Evolutionary conservation across 2,113 vertebrate species (phyloP).

Genomic region (Myiopsitta monachus): DNA sequence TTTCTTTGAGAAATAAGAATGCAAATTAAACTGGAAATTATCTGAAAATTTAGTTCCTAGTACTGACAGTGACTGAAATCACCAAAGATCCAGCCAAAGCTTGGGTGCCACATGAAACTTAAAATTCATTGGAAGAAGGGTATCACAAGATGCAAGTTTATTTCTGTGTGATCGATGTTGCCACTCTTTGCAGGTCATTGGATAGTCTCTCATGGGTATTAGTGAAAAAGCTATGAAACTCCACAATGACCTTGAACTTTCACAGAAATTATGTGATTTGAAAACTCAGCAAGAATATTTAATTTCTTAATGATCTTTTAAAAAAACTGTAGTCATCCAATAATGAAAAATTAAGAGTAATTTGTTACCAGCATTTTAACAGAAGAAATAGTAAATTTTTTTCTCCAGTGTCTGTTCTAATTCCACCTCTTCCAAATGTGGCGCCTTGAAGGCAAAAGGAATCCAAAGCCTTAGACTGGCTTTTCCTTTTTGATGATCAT

Average conservation of each 20-base stretch:
- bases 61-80: background rate
- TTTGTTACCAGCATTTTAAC: background rate
- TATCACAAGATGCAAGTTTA: background rate
- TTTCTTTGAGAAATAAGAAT: background rate
- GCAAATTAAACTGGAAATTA: background rate
- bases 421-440: background rate
- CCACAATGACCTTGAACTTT: background rate
- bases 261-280: background rate
- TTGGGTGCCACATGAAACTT: background rate
- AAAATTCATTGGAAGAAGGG: background rate
- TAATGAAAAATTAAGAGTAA: background rate
- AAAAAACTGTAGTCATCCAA: background rate
- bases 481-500: background rate
- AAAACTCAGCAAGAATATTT: background rate
- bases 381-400: background rate
- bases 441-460: background rate
- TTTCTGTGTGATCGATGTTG: accelerated
- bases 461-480: background rate
- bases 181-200: background rate
- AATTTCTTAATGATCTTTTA: background rate
- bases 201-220: background rate
- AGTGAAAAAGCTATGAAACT: background rate
- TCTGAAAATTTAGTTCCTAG: background rate
- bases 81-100: background rate
- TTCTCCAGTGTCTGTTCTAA: background rate